A percentile compares a stretch with the other conserved stretches of the same genome.
phyloP scores from a whole-genome alignment of 2,888 invertebrate species.

The Apeira syringaria region DNA sequence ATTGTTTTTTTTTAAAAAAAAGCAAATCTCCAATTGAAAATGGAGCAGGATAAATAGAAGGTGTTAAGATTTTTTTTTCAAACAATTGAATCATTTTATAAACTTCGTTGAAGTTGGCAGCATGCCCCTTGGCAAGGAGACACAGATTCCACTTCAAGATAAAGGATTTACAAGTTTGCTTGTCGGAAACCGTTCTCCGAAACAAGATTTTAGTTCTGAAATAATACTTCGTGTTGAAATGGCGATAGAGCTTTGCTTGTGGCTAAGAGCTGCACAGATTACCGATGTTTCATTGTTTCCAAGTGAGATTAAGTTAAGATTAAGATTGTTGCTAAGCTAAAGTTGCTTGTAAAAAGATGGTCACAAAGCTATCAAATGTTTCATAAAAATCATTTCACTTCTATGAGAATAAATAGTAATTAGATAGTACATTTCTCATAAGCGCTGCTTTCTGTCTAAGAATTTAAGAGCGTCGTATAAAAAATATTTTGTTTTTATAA shows the following conservation, averaged over 20 bases:
- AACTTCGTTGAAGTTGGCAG: conserved; percentile 24
- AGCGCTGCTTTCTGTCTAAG: too few relatives aligned
- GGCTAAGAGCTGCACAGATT: conserved; percentile 7
- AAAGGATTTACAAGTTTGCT: conserved; percentile 32
- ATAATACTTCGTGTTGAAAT: conserved; percentile 24
- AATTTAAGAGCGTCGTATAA: too few relatives aligned
- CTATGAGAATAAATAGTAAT: too few relatives aligned
- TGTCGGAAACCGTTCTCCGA: conserved; percentile 14
- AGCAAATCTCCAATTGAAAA: not conserved
- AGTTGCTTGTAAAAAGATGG: too few relatives aligned
- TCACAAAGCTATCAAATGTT: too few relatives aligned
- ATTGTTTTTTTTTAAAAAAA: too few relatives aligned
- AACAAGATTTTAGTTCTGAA: conserved; percentile 27
- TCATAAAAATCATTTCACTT: too few relatives aligned
- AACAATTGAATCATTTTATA: conserved; percentile 31
- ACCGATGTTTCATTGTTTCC: too few relatives aligned
- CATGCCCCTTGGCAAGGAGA: conserved; percentile 21
- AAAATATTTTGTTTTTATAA: too few relatives aligned
- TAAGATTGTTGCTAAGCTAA: too few relatives aligned
- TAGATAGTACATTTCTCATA: too few relatives aligned
- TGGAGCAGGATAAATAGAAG: conserved; percentile 8
- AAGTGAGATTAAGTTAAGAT: too few relatives aligned
- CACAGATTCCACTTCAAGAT: conserved; percentile 20
- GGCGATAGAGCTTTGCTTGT: conserved; percentile 26
- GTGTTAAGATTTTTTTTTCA: conserved; percentile 15